These are phyloP conservation scores for Chunga burmeisteri DNA, from an alignment of 2,113 vertebrate species.

Conservation along the genomic window DNA sequence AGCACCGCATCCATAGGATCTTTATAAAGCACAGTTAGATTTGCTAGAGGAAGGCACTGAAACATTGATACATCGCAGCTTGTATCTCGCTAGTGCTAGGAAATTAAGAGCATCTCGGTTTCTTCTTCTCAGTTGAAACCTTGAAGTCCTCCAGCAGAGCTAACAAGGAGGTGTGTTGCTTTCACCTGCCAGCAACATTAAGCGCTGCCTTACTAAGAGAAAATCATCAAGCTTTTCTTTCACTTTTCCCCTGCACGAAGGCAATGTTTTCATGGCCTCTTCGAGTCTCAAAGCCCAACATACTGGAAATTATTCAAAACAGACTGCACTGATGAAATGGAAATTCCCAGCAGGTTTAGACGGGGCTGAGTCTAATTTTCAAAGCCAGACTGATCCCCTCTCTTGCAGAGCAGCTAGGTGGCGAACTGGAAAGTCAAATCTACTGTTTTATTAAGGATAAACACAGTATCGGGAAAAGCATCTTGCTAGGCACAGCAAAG, in stretches of 20 bases:
- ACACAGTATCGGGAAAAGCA: background rate
- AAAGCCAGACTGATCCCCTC: background rate
- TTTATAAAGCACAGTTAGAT: background rate
- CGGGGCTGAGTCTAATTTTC: background rate
- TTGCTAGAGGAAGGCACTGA: background rate
- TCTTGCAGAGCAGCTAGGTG: background rate
- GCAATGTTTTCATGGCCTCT: background rate
- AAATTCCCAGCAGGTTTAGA: background rate
- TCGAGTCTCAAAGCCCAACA: background rate
- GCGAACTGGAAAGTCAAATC: constrained; percentile 49
- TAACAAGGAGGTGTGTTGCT: background rate
- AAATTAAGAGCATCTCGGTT: background rate
- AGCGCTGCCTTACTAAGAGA: background rate
- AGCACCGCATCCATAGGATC: background rate
- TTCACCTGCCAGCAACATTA: background rate
- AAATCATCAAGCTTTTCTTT: background rate
- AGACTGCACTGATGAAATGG: background rate
- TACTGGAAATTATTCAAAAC: background rate
- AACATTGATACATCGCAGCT: background rate
- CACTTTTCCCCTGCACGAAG: background rate
- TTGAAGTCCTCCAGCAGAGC: background rate
- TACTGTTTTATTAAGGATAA: constrained; percentile 55
- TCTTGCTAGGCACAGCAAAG: background rate
- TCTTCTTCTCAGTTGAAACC: background rate
- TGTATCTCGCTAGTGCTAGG: background rate